Conservation (phyloP, 2,888 invertebrate genomes). For the Mechanitis messenoides region DNA sequence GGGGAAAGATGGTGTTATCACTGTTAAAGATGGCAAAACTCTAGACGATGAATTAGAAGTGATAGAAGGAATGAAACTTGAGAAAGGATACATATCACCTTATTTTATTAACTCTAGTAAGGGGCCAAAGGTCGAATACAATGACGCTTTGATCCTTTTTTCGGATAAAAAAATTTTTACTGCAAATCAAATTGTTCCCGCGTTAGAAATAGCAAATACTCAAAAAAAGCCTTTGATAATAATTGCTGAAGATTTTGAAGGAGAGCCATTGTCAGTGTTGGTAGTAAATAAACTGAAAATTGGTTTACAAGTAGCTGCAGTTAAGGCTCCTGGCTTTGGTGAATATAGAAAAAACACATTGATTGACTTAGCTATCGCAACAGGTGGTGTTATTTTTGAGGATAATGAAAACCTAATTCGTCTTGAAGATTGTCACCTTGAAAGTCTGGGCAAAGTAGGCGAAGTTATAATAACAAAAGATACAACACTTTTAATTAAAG, state of each 20-base stretch:
- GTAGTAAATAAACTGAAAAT: slow-evolving; percentile 92
- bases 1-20: slow-evolving; percentile 98
- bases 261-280: slow-evolving; percentile 92
- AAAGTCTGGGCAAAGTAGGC: slow-evolving; percentile 89
- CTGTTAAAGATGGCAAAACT: slow-evolving; percentile 99
- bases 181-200: slow-evolving; percentile 95
- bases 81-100: slow-evolving; percentile 98
- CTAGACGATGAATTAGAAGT: slow-evolving; percentile 94
- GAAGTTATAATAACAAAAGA: slow-evolving; percentile 96
- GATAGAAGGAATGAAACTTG: slow-evolving; percentile 99
- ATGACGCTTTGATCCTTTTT: slow-evolving; percentile 92
- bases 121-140: slow-evolving; percentile 97
- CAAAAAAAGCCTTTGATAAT: slow-evolving; percentile 95
- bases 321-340: slow-evolving; percentile 97
- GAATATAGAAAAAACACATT: slow-evolving; percentile 93
- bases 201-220: slow-evolving; percentile 93
- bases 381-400: slow-evolving; percentile 94
- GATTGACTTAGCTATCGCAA: slow-evolving; percentile 92
- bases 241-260: slow-evolving; percentile 95
- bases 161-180: slow-evolving; percentile 98
- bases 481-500: slow-evolving; percentile 81
- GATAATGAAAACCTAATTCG: slow-evolving; percentile 92
- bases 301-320: slow-evolving; percentile 93
- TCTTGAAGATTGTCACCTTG: slow-evolving; percentile 88
- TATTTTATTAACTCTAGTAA: slow-evolving; percentile 99